phyloP scores from a whole-genome alignment of 2,113 vertebrate species.

The Amia ocellicauda region DNA sequence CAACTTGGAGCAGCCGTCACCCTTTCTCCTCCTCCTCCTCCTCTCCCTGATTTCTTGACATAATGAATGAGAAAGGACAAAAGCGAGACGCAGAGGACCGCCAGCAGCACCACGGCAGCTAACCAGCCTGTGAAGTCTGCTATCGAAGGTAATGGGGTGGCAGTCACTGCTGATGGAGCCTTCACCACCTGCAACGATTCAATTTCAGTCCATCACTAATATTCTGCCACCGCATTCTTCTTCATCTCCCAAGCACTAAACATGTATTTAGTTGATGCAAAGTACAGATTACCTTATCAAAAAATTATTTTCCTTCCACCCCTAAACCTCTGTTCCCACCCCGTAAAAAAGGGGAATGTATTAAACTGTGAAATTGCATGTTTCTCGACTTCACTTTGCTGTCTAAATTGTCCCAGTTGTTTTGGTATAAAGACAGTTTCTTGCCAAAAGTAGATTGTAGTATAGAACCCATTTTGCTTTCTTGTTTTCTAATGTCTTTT shows the following conservation, averaged over 20 bases:
- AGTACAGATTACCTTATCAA: no score
- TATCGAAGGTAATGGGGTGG: conserved; percentile 14
- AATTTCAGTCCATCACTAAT: conserved; percentile 13
- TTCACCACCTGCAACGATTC: conserved; percentile 16
- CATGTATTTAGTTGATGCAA: background rate
- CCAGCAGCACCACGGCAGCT: conserved; percentile 10
- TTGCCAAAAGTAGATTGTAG: no score
- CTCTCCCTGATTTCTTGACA: conserved; percentile 7
- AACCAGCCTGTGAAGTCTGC: conserved; percentile 15
- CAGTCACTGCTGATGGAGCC: conserved; percentile 20
- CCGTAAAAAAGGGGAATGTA: no score
- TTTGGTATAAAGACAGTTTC: no score
- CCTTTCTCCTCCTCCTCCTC: background rate
- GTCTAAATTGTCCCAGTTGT: no score
- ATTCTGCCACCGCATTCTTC: background rate
- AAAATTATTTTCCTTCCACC: no score
- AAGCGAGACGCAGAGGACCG: conserved; percentile 15
- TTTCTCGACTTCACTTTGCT: no score
- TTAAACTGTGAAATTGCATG: no score
- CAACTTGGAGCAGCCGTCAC: background rate
- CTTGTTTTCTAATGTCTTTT: no score
- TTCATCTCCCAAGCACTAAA: background rate
- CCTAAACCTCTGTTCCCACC: no score
- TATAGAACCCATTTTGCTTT: no score
- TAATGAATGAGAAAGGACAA: conserved; percentile 11